These are phyloP conservation scores for Cephonodes hylas DNA, from an alignment of 2,888 invertebrate species.

Conservation along the genomic window DNA sequence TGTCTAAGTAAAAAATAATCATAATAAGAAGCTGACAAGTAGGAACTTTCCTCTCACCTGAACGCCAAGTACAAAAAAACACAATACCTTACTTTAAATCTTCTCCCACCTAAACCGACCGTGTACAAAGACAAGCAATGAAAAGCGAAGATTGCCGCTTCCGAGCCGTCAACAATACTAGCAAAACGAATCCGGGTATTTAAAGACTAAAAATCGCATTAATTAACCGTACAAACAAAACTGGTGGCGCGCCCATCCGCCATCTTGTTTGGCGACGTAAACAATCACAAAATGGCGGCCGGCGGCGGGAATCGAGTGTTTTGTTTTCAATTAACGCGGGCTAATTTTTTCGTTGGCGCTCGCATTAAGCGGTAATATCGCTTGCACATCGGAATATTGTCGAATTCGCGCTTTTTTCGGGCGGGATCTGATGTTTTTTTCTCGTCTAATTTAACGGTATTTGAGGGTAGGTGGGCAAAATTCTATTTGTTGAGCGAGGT, in stretches of 20 bases:
- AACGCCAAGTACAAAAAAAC: too few relatives aligned
- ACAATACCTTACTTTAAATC: too few relatives aligned
- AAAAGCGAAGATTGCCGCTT: background rate
- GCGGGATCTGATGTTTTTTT: background rate
- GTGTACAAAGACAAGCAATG: too few relatives aligned
- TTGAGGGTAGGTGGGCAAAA: background rate
- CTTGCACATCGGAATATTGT: slow-evolving; percentile 7
- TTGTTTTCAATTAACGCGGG: slow-evolving; percentile 13
- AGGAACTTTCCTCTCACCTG: too few relatives aligned
- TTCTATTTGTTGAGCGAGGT: background rate
- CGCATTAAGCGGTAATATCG: slow-evolving; percentile 11
- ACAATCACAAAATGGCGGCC: slow-evolving; percentile 5
- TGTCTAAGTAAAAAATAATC: too few relatives aligned
- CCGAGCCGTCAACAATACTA: too few relatives aligned
- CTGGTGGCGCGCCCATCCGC: background rate
- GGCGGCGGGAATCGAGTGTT: slow-evolving; percentile 13
- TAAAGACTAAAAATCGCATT: background rate
- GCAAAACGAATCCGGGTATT: background rate
- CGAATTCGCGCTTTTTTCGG: background rate
- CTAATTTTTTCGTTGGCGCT: background rate
- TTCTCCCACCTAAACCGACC: background rate
- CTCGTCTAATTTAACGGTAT: slow-evolving; percentile 18
- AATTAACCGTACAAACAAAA: background rate
- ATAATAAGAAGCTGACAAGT: too few relatives aligned
- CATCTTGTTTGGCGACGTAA: background rate